These are phyloP conservation scores for Benitochromis conjunctus DNA, from an alignment of 2,113 vertebrate species.

Conservation along the genomic window DNA sequence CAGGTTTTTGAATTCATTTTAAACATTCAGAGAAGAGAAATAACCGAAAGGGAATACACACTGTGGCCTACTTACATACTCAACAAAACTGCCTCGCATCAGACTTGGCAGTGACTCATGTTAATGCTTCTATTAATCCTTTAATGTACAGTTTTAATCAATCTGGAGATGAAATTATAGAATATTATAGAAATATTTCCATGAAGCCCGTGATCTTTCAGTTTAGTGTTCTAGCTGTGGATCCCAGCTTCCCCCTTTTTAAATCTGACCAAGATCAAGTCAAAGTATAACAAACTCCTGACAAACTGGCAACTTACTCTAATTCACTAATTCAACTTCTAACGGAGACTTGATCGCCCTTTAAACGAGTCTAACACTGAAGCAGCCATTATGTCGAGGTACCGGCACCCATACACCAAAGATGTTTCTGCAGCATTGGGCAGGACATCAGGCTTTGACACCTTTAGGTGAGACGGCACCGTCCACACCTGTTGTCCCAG, in stretches of 20 bases:
- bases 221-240: background rate
- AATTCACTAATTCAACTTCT: background rate
- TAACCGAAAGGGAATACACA: background rate
- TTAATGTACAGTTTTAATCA: background rate
- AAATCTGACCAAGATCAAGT: background rate
- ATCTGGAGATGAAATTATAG: background rate
- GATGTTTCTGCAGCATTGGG: background rate
- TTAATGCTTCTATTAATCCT: background rate
- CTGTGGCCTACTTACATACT: background rate
- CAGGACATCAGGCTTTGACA: too few relatives aligned
- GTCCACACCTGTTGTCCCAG: background rate
- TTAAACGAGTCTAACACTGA: background rate
- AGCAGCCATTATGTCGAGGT: background rate
- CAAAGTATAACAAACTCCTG: background rate
- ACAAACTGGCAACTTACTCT: background rate
- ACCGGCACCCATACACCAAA: background rate
- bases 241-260: background rate
- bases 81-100: background rate
- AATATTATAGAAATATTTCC: background rate
- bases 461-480: too few relatives aligned
- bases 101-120: background rate
- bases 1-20: background rate
- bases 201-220: background rate
- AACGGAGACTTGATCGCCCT: background rate
- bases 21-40: background rate